Percentiles rank a stretch among this genome's conserved stretches.
Conservation (phyloP, 2,113 vertebrate species). For the Paedocypris sp. region DNA sequence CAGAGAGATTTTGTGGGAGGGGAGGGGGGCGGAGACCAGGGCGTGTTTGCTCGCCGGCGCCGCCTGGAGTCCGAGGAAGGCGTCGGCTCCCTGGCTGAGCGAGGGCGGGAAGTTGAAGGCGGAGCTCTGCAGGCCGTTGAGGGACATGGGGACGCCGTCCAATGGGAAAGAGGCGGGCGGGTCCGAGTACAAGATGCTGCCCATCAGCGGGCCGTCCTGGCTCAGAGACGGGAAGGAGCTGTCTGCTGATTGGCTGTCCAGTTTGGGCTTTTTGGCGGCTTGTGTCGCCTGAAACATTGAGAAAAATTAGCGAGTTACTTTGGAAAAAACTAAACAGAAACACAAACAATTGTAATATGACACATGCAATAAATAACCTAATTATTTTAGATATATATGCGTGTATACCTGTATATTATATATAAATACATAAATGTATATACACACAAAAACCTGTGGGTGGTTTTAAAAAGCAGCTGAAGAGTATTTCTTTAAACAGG, state of each 20-base stretch:
- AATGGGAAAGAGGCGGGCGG: constrained; percentile 67
- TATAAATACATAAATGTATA: too few relatives aligned
- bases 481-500: too few relatives aligned
- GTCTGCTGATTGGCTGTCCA: constrained; percentile 70
- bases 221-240: constrained; percentile 70
- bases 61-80: constrained; percentile 40
- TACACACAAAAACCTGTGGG: too few relatives aligned
- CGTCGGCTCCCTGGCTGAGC: constrained; percentile 64
- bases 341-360: too few relatives aligned
- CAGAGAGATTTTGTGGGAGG: constrained; percentile 84
- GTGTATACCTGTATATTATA: too few relatives aligned
- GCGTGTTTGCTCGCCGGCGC: constrained; percentile 14
- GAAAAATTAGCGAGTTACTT: too few relatives aligned
- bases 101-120: constrained; percentile 74
- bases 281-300: constrained; percentile 70
- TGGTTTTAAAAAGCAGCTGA: too few relatives aligned
- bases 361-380: too few relatives aligned
- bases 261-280: constrained; percentile 89
- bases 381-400: too few relatives aligned
- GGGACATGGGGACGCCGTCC: constrained; percentile 66
- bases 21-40: constrained; percentile 62
- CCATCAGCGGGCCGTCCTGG: constrained; percentile 74
- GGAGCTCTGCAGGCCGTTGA: constrained; percentile 70
- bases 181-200: constrained; percentile 59
- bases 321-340: too few relatives aligned